These are phyloP conservation scores for Euthynnus affinis DNA, from an alignment of 2,797 vertebrate genomes.

Conservation along the genomic window DNA sequence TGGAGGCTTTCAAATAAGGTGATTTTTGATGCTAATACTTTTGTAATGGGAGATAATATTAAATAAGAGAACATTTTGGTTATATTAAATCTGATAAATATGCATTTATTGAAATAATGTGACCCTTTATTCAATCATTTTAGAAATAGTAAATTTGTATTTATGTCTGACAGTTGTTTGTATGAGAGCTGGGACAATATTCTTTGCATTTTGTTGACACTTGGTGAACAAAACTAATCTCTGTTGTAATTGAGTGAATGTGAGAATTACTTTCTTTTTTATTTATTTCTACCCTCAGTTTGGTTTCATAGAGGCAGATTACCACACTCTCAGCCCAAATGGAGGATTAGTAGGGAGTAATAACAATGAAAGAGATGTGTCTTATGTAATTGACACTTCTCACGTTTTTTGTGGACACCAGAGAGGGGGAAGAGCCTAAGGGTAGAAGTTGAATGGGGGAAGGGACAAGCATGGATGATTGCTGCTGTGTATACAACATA, in stretches of 20 bases:
- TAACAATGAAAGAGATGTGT: constrained; percentile 31
- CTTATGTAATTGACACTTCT: constrained; percentile 65
- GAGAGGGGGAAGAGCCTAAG: constrained; percentile 18
- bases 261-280: neutral
- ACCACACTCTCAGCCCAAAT: constrained; percentile 25
- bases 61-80: neutral
- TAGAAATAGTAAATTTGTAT: constrained; percentile 1
- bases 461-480: constrained; percentile 27
- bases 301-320: constrained; percentile 29
- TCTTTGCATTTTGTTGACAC: constrained; percentile 3
- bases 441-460: constrained; percentile 35
- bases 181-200: neutral
- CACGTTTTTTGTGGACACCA: constrained; percentile 31
- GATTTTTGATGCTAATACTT: constrained; percentile 24
- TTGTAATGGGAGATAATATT: constrained; percentile 2
- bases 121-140: neutral
- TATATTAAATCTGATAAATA: constrained; percentile 2
- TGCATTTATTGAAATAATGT: neutral
- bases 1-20: constrained; percentile 32
- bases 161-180: constrained; percentile 7
- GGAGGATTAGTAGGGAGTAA: constrained; percentile 41
- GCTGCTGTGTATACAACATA: constrained; percentile 38
- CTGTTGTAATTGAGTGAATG: constrained; percentile 6
- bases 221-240: constrained; percentile 19
- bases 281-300: constrained; percentile 15